These are phyloP conservation scores for Emesis furor DNA, from an alignment of 2,888 invertebrate genomes.

Conservation along the genomic window DNA sequence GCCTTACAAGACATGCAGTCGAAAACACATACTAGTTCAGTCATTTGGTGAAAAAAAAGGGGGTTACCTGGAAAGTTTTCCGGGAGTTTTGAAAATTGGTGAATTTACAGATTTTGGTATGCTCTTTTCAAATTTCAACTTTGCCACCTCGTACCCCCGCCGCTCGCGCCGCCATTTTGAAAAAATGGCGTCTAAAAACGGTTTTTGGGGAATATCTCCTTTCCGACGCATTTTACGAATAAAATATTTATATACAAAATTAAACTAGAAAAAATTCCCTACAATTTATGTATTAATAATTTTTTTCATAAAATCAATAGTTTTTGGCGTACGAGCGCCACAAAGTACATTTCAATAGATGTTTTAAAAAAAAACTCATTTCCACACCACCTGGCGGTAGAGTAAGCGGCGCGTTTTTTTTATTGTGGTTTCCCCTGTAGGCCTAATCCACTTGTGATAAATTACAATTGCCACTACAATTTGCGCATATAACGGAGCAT, in stretches of 20 bases:
- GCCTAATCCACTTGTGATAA: conserved; percentile 16
- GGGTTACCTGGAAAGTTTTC: no score
- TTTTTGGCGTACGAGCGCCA: conserved; percentile 1
- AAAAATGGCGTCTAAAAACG: no score
- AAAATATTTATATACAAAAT: background rate
- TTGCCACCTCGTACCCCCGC: no score
- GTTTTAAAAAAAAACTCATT: conserved; percentile 15
- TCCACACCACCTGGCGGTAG: conserved; percentile 7
- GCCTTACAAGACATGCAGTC: no score
- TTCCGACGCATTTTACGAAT: no score
- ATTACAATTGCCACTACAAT: background rate
- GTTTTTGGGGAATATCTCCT: no score
- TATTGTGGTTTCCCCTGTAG: background rate
- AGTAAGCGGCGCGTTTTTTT: background rate
- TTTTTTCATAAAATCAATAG: background rate
- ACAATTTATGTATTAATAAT: background rate
- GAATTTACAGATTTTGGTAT: no score
- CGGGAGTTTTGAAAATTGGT: no score
- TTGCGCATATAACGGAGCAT: background rate
- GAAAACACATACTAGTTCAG: no score
- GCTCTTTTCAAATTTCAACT: no score
- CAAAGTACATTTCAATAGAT: background rate
- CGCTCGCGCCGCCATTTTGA: no score
- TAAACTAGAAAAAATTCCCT: background rate
- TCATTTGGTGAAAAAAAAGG: no score